phyloP scores from a whole-genome alignment of 1,140 invertebrate species.

The Streblospio benedicti region DNA sequence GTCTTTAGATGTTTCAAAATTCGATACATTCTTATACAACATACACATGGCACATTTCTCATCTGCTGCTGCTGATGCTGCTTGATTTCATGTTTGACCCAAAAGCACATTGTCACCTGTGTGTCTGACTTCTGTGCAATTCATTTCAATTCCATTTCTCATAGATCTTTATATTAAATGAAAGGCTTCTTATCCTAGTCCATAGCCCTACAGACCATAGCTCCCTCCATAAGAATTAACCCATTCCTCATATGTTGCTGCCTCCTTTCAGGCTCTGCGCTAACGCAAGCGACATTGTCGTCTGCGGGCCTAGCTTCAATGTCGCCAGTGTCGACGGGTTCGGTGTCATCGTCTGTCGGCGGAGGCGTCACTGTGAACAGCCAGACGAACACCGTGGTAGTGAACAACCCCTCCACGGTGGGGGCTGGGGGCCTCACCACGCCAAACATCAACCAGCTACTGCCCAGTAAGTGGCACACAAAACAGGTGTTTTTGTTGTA shows the following conservation, averaged over 20 bases:
- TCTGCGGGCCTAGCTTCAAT: background rate
- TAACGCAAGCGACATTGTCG: background rate
- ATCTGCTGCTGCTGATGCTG: too few relatives aligned
- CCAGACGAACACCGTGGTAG: constrained; percentile 21
- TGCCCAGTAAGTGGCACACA: constrained; percentile 36
- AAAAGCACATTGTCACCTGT: too few relatives aligned
- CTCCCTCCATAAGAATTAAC: background rate
- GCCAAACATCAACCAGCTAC: constrained; percentile 37
- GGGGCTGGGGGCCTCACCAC: constrained; percentile 24
- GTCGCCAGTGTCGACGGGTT: background rate
- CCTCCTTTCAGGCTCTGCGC: too few relatives aligned
- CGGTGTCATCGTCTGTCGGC: background rate
- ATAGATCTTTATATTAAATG: too few relatives aligned
- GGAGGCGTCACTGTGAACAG: background rate
- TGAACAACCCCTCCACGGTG: constrained; percentile 18
- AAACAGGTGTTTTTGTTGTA: constrained; percentile 11
- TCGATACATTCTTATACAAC: too few relatives aligned
- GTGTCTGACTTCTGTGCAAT: too few relatives aligned
- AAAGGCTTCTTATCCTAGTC: too few relatives aligned
- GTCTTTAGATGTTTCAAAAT: too few relatives aligned
- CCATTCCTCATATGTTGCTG: too few relatives aligned
- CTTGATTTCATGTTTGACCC: too few relatives aligned
- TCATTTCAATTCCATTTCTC: too few relatives aligned
- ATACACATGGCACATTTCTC: too few relatives aligned
- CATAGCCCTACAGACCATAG: background rate